phyloP scores from a whole-genome alignment of 2,113 vertebrate genomes.

The Ceyx cyanopectus region DNA sequence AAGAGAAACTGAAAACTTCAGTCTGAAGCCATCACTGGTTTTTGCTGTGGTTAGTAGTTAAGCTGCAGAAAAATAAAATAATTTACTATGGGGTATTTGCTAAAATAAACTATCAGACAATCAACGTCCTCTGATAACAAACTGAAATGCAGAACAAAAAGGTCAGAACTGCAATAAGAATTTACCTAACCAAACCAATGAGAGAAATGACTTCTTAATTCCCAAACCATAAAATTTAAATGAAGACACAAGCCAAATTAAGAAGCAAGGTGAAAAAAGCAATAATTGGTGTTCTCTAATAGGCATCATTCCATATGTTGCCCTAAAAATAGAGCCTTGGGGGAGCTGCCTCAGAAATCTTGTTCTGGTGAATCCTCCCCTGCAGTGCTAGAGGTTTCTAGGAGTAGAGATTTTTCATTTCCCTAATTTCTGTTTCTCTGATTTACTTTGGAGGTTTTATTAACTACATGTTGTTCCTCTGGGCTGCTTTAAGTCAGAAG shows the following conservation, averaged over 20 bases:
- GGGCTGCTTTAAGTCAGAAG: not conserved
- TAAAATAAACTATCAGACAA: not conserved
- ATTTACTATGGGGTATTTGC: not conserved
- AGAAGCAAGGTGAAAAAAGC: not conserved
- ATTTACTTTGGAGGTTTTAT: not conserved
- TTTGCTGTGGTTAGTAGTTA: not conserved
- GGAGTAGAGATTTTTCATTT: not conserved
- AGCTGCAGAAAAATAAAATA: not conserved
- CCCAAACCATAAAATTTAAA: not conserved
- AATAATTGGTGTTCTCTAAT: not conserved
- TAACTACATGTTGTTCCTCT: not conserved
- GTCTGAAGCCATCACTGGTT: not conserved
- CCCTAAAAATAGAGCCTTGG: not conserved
- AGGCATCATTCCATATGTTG: not conserved
- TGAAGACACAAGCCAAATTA: not conserved
- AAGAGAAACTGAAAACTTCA: not conserved
- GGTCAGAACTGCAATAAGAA: not conserved
- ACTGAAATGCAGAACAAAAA: not conserved
- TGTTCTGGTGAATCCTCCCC: not conserved
- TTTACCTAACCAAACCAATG: not conserved
- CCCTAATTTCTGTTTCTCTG: not conserved
- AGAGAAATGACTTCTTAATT: not conserved
- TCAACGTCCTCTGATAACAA: not conserved
- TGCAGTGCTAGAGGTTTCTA: not conserved
- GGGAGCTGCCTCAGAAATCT: not conserved